Conservation (phyloP, 2,888 invertebrate species). For the Mallateleia sp. region DNA sequence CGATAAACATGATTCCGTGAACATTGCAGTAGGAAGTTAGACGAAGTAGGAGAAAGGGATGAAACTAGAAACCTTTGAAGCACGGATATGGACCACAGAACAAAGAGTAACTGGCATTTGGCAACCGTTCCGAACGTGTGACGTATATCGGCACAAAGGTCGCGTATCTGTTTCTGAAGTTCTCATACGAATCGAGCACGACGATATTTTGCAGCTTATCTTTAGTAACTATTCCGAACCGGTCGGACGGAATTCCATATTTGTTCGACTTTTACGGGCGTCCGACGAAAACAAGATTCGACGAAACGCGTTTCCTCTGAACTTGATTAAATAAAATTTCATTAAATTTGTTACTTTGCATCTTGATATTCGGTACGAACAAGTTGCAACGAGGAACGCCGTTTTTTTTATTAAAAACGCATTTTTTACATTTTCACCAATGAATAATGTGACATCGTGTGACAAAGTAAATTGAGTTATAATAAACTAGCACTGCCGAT, state of each 20-base stretch:
- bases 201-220: constrained; percentile 57
- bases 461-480: too few species aligned
- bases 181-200: constrained; percentile 53
- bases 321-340: background rate
- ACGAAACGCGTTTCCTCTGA: background rate
- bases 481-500: too few species aligned
- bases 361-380: too few species aligned
- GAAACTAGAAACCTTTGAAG: constrained; percentile 76
- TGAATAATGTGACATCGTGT: too few species aligned
- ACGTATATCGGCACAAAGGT: constrained; percentile 74
- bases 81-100: constrained; percentile 72
- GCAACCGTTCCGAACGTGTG: constrained; percentile 72
- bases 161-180: constrained; percentile 74
- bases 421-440: too few species aligned
- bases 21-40: too few species aligned
- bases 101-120: constrained; percentile 77
- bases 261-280: background rate
- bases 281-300: background rate
- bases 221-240: constrained; percentile 29
- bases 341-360: background rate
- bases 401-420: too few species aligned
- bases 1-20: too few species aligned
- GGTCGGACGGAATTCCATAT: constrained; percentile 26
- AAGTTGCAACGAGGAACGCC: too few species aligned
- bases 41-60: too few species aligned